Percentiles rank a stretch among this genome's conserved stretches.
phyloP scores from a whole-genome alignment of 2,888 invertebrate species.

The Drosophila maculinotata region DNA sequence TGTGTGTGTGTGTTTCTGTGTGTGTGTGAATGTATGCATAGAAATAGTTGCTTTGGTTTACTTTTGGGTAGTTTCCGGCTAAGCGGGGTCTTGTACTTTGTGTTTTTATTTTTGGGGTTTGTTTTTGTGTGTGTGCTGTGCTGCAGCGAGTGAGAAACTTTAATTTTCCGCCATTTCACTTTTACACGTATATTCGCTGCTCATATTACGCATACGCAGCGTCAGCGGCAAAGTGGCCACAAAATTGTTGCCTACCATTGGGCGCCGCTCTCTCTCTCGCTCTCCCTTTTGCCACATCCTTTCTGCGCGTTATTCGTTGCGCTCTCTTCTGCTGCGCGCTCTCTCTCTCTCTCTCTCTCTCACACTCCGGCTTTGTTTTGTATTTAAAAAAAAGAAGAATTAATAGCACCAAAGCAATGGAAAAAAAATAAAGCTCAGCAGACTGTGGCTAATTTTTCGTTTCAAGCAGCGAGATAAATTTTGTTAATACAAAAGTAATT shows the following conservation, averaged over 20 bases:
- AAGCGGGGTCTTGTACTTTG: constrained; percentile 16
- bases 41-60: constrained; percentile 15
- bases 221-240: constrained; percentile 23
- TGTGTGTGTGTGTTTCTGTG: constrained; percentile 20
- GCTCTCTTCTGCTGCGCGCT: constrained; percentile 9
- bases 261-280: constrained; percentile 41
- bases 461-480: constrained; percentile 1
- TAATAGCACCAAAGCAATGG: constrained; percentile 3
- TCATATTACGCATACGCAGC: constrained; percentile 73
- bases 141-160: constrained; percentile 46
- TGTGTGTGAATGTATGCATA: constrained; percentile 9
- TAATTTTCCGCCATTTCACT: constrained; percentile 68
- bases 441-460: constrained; percentile 58
- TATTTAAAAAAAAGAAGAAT: constrained; percentile 10
- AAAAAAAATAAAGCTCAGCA: constrained; percentile 44
- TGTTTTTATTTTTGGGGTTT: not conserved
- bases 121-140: constrained; percentile 1
- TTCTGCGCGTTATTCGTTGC: constrained; percentile 38
- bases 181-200: constrained; percentile 51
- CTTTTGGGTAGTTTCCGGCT: constrained; percentile 30
- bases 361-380: constrained; percentile 40
- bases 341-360: constrained; percentile 7
- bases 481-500: constrained; percentile 18
- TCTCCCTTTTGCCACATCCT: constrained; percentile 22
- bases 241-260: constrained; percentile 64